A percentile compares a stretch with the other conserved stretches of the same genome.
phyloP scores from a whole-genome alignment of 2,113 vertebrate species.

The Pitta sordida region DNA sequence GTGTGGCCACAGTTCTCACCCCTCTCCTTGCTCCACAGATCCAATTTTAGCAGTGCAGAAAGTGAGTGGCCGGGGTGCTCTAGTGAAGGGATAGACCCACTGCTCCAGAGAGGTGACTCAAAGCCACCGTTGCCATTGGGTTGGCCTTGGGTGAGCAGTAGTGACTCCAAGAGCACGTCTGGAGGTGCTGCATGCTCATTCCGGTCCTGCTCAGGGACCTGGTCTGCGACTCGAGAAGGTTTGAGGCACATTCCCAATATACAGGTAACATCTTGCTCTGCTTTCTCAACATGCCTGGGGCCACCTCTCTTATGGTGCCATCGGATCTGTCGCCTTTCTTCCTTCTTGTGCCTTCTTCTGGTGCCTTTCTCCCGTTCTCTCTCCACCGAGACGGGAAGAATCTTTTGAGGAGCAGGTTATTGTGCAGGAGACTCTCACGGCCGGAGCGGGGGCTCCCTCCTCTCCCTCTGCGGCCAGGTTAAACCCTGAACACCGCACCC shows the following conservation, averaged over 20 bases:
- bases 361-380: neutral
- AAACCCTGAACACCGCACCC: neutral
- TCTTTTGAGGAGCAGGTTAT: neutral
- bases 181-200: neutral
- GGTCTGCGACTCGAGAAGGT: neutral
- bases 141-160: neutral
- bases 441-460: rapidly evolving
- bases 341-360: too few species aligned
- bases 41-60: neutral
- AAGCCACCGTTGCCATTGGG: neutral
- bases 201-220: neutral
- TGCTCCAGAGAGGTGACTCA: neutral
- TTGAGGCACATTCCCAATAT: neutral
- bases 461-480: neutral
- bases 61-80: neutral
- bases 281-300: rapidly evolving
- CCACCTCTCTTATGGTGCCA: neutral
- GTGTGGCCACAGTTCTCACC: rapidly evolving
- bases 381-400: neutral
- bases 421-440: neutral
- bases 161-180: neutral
- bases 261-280: neutral
- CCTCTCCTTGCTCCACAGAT: neutral
- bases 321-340: too few species aligned
- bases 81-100: neutral